Conservation (phyloP, 64 coral and sea anemone genomes). For the Trachythela sp. region DNA sequence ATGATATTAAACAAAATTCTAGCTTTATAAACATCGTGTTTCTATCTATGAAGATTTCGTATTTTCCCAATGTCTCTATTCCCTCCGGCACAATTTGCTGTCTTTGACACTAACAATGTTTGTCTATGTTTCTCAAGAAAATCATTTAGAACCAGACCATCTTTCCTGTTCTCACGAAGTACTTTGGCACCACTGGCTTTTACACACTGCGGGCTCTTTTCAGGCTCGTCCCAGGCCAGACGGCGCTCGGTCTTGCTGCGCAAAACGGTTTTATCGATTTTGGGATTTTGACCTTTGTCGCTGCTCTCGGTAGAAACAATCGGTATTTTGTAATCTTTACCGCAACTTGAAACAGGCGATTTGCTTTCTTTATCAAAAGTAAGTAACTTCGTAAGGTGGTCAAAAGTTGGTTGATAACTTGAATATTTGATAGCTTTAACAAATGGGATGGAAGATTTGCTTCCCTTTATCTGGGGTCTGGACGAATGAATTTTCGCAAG, state of each 20-base stretch:
- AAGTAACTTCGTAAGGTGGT: background rate
- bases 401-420: background rate
- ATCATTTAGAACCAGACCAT: background rate
- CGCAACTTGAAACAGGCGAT: background rate
- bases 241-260: background rate
- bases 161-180: background rate
- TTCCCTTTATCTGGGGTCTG: background rate
- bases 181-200: background rate
- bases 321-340: background rate
- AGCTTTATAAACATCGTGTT: background rate
- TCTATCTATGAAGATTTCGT: background rate
- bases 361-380: background rate
- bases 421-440: background rate
- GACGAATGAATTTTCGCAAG: background rate
- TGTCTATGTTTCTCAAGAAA: background rate
- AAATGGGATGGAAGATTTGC: background rate
- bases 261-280: no score
- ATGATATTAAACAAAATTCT: background rate
- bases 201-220: background rate
- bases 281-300: background rate
- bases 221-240: background rate
- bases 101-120: background rate
- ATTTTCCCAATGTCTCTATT: background rate
- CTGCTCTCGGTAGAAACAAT: background rate
- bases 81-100: background rate